These are phyloP conservation scores for Amniataba percoides DNA, from an alignment of 2,797 vertebrate genomes.

Conservation along the genomic window DNA sequence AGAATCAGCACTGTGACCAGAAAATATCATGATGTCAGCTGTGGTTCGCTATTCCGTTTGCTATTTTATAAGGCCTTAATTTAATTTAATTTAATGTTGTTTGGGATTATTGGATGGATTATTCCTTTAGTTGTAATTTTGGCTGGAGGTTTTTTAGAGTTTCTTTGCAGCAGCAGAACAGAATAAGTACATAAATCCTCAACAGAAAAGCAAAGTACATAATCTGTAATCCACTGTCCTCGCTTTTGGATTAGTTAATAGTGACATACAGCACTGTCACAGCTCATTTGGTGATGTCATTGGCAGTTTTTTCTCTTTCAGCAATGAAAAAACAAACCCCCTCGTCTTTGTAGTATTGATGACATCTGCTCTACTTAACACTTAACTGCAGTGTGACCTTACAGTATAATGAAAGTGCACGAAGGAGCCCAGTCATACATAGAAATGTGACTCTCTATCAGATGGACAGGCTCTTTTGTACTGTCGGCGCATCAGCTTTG, in stretches of 20 bases:
- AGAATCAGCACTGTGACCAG: no score
- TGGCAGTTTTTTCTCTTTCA: not conserved
- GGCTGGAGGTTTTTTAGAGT: constrained; percentile 6
- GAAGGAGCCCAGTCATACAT: not conserved
- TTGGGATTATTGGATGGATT: constrained; percentile 16
- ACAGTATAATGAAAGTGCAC: not conserved
- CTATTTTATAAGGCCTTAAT: no score
- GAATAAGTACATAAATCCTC: not conserved
- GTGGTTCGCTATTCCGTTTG: no score
- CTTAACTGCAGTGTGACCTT: not conserved
- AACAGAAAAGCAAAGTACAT: not conserved
- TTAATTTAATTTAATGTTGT: not conserved
- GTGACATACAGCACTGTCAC: not conserved
- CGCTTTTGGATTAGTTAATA: not conserved
- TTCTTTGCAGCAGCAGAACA: constrained; percentile 2
- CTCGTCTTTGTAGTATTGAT: not conserved
- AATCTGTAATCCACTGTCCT: constrained; percentile 12
- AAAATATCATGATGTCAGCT: no score
- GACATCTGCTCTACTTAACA: not conserved
- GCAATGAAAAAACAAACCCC: not conserved
- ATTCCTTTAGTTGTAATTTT: constrained; percentile 17
- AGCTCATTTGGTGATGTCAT: not conserved
- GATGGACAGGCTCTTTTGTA: not conserved
- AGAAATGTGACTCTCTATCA: constrained; percentile 3
- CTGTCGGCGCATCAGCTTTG: not conserved